phyloP scores from a whole-genome alignment of 2,888 invertebrate genomes.

The Quadriops clusia region DNA sequence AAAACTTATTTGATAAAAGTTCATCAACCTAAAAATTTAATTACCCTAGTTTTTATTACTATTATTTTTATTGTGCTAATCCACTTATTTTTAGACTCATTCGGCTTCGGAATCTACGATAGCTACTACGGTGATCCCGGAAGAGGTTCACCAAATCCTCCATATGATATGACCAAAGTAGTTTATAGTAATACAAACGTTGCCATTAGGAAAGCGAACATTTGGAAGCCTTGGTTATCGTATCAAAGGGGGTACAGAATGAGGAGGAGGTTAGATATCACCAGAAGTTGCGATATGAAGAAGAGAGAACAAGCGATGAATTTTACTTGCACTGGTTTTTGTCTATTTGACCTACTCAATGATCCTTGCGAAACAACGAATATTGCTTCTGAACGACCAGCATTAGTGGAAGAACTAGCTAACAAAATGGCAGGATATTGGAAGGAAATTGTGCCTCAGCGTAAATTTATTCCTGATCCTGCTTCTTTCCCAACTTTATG shows the following conservation, averaged over 20 bases:
- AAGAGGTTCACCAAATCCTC: no score
- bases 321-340: slow-evolving; percentile 17
- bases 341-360: slow-evolving; percentile 26
- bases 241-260: slow-evolving; percentile 15
- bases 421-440: slow-evolving; percentile 18
- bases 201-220: no score
- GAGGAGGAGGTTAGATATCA: slow-evolving; percentile 14
- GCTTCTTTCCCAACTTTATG: slow-evolving; percentile 23
- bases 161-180: no score
- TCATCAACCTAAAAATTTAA: no score
- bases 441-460: slow-evolving; percentile 22
- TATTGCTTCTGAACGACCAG: slow-evolving; percentile 17
- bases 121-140: slow-evolving; percentile 23
- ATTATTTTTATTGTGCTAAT: no score
- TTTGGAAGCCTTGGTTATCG: slow-evolving; percentile 21
- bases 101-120: no score
- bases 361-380: slow-evolving; percentile 32
- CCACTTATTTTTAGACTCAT: no score
- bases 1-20: no score
- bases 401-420: slow-evolving; percentile 18
- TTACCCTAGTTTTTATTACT: no score
- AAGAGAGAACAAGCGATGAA: slow-evolving; percentile 6
- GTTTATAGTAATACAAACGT: no score
- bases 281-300: slow-evolving; percentile 14
- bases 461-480: slow-evolving; percentile 17